phyloP scores from a whole-genome alignment of 2,113 vertebrate genomes.

The Notothenia rossii region DNA sequence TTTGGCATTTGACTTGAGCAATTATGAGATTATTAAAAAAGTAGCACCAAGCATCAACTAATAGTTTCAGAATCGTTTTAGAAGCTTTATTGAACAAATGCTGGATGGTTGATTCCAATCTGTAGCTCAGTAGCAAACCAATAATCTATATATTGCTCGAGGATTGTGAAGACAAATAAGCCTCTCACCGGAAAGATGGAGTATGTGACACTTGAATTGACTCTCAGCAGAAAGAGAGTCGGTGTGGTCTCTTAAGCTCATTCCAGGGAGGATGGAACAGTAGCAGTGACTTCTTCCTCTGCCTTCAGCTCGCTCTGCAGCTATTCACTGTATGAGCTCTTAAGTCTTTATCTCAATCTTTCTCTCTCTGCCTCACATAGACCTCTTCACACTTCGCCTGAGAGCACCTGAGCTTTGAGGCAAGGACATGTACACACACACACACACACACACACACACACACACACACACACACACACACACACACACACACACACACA shows the following conservation, averaged over 20 bases:
- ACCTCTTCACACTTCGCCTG: constrained; percentile 68
- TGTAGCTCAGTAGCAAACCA: background rate
- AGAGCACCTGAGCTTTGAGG: constrained; percentile 73
- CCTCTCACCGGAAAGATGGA: constrained; percentile 21
- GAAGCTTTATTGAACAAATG: background rate
- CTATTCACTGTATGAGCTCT: constrained; percentile 52
- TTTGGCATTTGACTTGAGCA: background rate
- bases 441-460: constrained; percentile 4
- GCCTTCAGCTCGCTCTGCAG: constrained; percentile 42
- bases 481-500: constrained; percentile 10
- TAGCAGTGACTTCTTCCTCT: constrained; percentile 33
- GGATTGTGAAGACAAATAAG: constrained; percentile 1
- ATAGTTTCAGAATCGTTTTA: background rate
- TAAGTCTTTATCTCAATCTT: constrained; percentile 59
- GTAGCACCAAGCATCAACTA: background rate
- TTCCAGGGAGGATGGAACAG: constrained; percentile 21
- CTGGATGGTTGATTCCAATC: background rate
- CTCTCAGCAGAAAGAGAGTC: constrained; percentile 28
- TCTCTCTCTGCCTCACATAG: constrained; percentile 64
- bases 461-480: background rate
- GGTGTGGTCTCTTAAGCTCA: constrained; percentile 31
- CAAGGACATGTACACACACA: constrained; percentile 32
- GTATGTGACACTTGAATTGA: constrained; percentile 34
- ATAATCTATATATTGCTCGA: constrained; percentile 17
- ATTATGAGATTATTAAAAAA: background rate